phyloP scores from a whole-genome alignment of 2,113 vertebrate species.

The Spea multiplicata region DNA sequence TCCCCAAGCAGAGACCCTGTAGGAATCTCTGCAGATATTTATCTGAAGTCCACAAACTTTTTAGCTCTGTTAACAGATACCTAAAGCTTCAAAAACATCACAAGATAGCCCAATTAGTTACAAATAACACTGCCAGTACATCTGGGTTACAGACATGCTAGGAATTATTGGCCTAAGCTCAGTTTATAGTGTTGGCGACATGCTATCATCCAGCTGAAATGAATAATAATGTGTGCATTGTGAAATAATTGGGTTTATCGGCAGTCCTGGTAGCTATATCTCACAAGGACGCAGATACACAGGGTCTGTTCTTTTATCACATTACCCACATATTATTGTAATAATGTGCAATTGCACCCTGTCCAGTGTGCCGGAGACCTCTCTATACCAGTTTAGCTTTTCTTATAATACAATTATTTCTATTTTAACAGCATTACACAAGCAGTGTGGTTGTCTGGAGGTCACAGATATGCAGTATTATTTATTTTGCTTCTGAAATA shows the following conservation, averaged over 20 bases:
- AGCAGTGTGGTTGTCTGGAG: not conserved
- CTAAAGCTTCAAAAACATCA: no score
- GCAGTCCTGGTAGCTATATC: constrained; percentile 10
- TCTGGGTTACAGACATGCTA: no score
- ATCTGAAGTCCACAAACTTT: no score
- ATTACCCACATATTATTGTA: not conserved
- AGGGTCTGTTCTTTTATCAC: not conserved
- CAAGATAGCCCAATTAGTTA: no score
- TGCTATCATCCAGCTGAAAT: constrained; percentile 18
- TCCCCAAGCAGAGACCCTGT: no score
- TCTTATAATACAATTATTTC: not conserved
- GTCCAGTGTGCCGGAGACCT: not conserved
- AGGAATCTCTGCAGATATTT: no score
- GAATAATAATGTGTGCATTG: constrained; percentile 41
- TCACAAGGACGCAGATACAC: constrained; percentile 24
- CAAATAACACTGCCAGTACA: no score
- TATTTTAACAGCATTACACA: not conserved
- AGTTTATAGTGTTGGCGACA: constrained; percentile 8
- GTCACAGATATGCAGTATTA: not conserved
- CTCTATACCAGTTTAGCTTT: not conserved
- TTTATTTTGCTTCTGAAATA: not conserved
- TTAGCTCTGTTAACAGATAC: no score
- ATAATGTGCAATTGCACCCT: not conserved
- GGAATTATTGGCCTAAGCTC: not conserved
- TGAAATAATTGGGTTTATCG: constrained; percentile 32